phyloP scores from a whole-genome alignment of 2,888 invertebrate genomes.

The Sinopyrophorus schimmeli region DNA sequence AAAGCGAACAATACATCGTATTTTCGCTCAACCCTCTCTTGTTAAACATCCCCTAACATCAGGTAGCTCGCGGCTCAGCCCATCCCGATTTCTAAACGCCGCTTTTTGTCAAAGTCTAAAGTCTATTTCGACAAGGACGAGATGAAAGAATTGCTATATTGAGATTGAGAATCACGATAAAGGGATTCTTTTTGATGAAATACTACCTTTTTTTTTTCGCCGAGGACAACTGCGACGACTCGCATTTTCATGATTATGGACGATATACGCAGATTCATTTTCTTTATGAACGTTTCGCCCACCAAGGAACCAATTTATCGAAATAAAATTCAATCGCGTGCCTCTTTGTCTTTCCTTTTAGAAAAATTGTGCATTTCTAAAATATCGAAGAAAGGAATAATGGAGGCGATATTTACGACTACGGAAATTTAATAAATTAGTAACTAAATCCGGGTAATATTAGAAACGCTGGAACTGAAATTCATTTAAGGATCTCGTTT shows the following conservation, averaged over 20 bases:
- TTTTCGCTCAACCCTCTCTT: conserved; percentile 28
- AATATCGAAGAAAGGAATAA: too few relatives aligned
- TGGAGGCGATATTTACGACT: too few relatives aligned
- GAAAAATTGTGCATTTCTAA: not conserved
- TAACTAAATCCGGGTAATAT: too few relatives aligned
- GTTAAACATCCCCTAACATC: conserved; percentile 28
- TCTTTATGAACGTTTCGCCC: conserved; percentile 9
- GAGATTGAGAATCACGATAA: conserved; percentile 25
- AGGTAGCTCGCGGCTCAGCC: conserved; percentile 21
- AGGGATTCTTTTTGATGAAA: conserved; percentile 23
- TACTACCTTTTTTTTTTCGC: conserved; percentile 16
- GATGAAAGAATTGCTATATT: conserved; percentile 30
- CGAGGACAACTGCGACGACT: conserved; percentile 15
- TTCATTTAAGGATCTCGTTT: too few relatives aligned
- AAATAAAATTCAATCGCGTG: conserved; percentile 7
- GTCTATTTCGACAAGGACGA: conserved; percentile 24
- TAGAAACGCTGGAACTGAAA: too few relatives aligned
- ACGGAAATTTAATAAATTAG: too few relatives aligned
- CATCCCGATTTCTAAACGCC: conserved; percentile 24
- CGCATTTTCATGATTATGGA: conserved; percentile 16
- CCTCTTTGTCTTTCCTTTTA: not conserved
- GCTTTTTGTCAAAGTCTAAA: conserved; percentile 29
- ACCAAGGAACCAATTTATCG: conserved; percentile 13
- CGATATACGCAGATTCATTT: conserved; percentile 13
- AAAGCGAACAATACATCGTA: conserved; percentile 21